Conservation (phyloP, 2,113 vertebrate genomes). For the Colinus virginianus region DNA sequence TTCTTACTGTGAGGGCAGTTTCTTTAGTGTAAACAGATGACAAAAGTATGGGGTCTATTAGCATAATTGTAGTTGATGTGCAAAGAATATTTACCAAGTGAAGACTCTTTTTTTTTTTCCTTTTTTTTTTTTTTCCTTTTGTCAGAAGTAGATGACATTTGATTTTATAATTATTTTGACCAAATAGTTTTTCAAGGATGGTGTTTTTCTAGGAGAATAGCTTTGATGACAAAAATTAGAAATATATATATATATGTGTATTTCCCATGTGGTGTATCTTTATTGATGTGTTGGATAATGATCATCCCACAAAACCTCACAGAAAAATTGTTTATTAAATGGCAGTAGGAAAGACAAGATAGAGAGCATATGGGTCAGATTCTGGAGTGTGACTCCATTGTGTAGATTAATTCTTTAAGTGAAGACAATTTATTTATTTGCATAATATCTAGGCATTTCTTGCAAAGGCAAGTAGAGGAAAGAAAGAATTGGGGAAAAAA, state of each 20-base stretch:
- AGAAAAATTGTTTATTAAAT: not conserved
- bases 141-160: not conserved
- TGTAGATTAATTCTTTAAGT: not conserved
- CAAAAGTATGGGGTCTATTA: not conserved
- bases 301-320: not conserved
- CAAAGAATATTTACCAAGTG: not conserved
- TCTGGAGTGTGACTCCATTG: not conserved
- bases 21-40: constrained; percentile 49
- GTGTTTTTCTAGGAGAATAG: not conserved
- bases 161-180: constrained; percentile 12
- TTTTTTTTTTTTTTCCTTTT: not conserved
- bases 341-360: not conserved
- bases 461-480: not conserved
- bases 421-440: not conserved
- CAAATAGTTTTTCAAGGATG: not conserved
- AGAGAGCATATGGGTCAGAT: not conserved
- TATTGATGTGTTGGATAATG: not conserved
- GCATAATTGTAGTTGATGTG: not conserved
- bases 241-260: not conserved
- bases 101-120: not conserved
- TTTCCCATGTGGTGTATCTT: not conserved
- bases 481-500: not conserved
- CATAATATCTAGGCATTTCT: not conserved
- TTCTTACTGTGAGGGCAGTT: constrained; percentile 50
- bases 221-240: not conserved